A percentile compares a stretch with the other conserved stretches of the same genome.
These are phyloP conservation scores for Ceratina japonica DNA, from an alignment of 1,140 invertebrate genomes.

Conservation along the genomic window DNA sequence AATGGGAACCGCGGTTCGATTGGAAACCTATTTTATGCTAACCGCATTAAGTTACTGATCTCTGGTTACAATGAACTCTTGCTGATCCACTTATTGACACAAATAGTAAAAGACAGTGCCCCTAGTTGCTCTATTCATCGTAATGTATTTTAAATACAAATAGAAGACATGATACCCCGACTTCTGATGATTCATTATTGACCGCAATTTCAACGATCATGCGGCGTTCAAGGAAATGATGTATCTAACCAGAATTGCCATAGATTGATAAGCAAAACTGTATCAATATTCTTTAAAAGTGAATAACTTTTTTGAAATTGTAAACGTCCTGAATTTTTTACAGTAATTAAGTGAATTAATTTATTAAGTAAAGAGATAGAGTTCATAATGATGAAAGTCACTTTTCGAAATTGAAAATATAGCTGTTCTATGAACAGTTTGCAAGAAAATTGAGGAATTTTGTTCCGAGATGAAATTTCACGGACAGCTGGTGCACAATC, in stretches of 20 bases:
- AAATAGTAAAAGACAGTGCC: not conserved
- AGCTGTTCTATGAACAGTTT: no score
- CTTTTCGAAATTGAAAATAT: no score
- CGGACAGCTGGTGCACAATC: conserved; percentile 6
- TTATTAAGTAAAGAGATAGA: no score
- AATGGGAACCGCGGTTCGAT: not conserved
- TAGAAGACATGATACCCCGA: not conserved
- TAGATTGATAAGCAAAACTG: no score
- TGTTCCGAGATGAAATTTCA: not conserved
- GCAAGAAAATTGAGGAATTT: not conserved
- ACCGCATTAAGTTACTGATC: not conserved
- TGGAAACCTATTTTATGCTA: not conserved
- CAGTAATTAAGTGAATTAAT: no score
- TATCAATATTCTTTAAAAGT: no score
- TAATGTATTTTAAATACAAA: no score
- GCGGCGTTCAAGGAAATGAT: not conserved
- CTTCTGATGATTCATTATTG: not conserved
- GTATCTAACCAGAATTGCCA: not conserved
- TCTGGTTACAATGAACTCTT: not conserved
- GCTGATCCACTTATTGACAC: not conserved
- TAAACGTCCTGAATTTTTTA: no score
- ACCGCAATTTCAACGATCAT: not conserved
- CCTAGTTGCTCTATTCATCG: no score
- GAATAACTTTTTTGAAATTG: no score
- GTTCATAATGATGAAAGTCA: no score